Conservation (phyloP, 2,797 vertebrate genomes). For the Macroramphosus scolopax region DNA sequence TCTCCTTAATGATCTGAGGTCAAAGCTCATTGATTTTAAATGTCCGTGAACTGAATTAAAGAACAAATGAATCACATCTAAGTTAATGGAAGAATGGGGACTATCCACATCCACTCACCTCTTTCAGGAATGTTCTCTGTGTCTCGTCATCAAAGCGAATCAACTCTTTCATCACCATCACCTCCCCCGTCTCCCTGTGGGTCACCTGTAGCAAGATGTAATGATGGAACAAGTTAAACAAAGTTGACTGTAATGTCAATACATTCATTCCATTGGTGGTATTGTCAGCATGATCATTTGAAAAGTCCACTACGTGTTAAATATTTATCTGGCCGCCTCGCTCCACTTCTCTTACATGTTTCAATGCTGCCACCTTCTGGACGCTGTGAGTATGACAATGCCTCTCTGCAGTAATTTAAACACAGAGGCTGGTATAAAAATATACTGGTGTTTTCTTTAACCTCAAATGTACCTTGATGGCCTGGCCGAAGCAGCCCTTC, state of each 20-base stretch:
- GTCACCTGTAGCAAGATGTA: conserved; percentile 82
- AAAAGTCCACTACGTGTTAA: conserved; percentile 4
- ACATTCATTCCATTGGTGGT: neutral
- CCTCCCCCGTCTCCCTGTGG: conserved; percentile 92
- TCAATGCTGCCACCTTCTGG: conserved; percentile 57
- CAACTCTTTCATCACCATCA: conserved; percentile 99
- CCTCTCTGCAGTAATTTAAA: neutral
- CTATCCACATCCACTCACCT: conserved; percentile 71
- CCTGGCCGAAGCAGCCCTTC: conserved; percentile 95
- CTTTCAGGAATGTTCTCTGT: conserved; percentile 94
- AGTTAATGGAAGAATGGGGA: neutral
- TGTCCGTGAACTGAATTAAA: too few relatives aligned
- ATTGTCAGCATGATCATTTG: neutral
- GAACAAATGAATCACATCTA: too few relatives aligned
- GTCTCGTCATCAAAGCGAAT: conserved; percentile 97
- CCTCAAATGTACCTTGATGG: conserved; percentile 86
- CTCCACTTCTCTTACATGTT: neutral
- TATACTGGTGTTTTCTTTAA: neutral
- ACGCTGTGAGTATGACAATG: conserved; percentile 7
- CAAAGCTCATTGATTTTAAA: neutral
- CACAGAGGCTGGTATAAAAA: neutral
- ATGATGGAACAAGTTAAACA: neutral
- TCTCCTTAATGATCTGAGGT: conserved; percentile 1
- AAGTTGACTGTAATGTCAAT: neutral
- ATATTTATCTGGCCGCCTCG: too few relatives aligned